These are phyloP conservation scores for Drusus annulatus DNA, from an alignment of 1,140 invertebrate species.

Conservation along the genomic window DNA sequence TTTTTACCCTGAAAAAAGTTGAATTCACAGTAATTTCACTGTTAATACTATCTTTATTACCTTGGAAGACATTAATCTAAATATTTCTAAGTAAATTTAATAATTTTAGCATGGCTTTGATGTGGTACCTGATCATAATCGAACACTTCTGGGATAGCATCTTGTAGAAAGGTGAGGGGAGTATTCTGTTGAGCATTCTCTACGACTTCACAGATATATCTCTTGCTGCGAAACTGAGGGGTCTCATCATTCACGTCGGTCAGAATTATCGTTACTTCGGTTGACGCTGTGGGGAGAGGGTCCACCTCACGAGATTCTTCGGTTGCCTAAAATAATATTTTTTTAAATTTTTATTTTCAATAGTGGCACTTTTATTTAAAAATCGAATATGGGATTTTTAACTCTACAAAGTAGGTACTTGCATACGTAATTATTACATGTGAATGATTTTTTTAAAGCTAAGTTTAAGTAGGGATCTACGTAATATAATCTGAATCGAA, in stretches of 20 bases:
- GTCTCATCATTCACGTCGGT: constrained; percentile 96
- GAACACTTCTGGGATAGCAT: constrained; percentile 87
- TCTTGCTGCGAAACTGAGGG: constrained; percentile 84
- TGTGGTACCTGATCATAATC: constrained; percentile 89
- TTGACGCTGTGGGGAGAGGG: constrained; percentile 83
- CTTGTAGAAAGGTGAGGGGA: constrained; percentile 88
- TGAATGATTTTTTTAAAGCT: too few relatives aligned
- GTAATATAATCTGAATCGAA: too few relatives aligned
- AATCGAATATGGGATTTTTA: too few relatives aligned
- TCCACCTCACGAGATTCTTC: constrained; percentile 75
- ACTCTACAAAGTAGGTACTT: too few relatives aligned
- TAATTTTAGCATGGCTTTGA: too few relatives aligned
- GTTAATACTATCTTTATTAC: too few relatives aligned
- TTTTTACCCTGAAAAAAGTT: constrained; percentile 82
- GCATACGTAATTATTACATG: too few relatives aligned
- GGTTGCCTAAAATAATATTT: constrained; percentile 72
- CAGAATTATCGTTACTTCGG: constrained; percentile 93
- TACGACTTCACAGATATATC: constrained; percentile 90
- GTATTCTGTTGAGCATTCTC: constrained; percentile 94
- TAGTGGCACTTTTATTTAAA: too few relatives aligned
- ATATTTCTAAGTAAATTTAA: too few relatives aligned
- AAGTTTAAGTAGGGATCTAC: too few relatives aligned
- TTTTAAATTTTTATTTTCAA: too few relatives aligned
- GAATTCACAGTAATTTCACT: not conserved
- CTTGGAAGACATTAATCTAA: too few relatives aligned